Evolutionary conservation across 2,888 invertebrate species (phyloP).

Genomic region (Sinopyrophorus schimmeli): DNA sequence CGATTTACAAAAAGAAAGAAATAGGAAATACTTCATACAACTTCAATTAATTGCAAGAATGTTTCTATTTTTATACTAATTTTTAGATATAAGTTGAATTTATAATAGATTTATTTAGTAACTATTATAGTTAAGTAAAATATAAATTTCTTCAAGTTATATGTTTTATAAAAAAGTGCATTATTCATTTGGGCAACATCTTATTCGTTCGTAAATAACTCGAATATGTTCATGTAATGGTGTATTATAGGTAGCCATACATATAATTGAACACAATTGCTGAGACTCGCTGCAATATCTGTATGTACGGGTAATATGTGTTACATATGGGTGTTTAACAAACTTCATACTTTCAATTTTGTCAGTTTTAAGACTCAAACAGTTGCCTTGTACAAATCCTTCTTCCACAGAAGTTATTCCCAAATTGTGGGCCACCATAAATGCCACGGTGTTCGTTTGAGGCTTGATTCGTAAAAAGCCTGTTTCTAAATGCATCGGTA

Average conservation of each 20-base stretch:
- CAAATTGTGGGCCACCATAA: conserved; percentile 65
- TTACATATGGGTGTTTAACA: conserved; percentile 60
- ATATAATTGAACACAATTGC: conserved; percentile 55
- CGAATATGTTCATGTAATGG: conserved; percentile 61
- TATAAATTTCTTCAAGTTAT: too few relatives aligned
- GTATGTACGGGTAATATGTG: conserved; percentile 55
- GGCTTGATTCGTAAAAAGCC: conserved; percentile 65
- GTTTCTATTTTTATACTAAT: too few relatives aligned
- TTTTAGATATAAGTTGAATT: too few relatives aligned
- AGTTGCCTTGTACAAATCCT: conserved; percentile 53
- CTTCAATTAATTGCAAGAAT: background rate
- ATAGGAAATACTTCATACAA: background rate
- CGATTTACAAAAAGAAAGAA: conserved; percentile 30
- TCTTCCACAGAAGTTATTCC: conserved; percentile 65
- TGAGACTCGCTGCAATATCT: conserved; percentile 45
- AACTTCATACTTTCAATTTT: conserved; percentile 58
- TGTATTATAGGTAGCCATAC: conserved; percentile 62
- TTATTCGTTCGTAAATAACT: conserved; percentile 58
- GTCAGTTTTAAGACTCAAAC: conserved; percentile 55
- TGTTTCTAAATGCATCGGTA: conserved; percentile 65
- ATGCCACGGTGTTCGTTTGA: conserved; percentile 58
- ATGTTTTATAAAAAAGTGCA: too few relatives aligned
- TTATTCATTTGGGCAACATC: too few relatives aligned
- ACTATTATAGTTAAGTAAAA: too few relatives aligned
- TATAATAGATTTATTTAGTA: too few relatives aligned